Conservation (phyloP, 2,888 invertebrate genomes). For the Heliconius erato region DNA sequence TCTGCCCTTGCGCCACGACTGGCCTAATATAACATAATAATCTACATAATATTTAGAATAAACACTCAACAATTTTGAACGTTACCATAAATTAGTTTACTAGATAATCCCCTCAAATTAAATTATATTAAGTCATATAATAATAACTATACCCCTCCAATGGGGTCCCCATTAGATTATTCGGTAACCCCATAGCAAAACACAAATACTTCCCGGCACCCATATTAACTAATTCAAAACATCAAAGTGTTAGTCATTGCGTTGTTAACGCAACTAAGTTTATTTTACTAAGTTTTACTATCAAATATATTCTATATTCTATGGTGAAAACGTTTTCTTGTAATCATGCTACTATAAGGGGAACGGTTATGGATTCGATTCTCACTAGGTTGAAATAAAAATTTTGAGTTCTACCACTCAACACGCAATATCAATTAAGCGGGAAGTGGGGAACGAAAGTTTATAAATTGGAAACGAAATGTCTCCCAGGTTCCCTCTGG, state of each 20-base stretch:
- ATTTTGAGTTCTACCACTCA: neutral
- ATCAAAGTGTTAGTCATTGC: constrained; percentile 32
- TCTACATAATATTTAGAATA: neutral
- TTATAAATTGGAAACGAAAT: too few species aligned
- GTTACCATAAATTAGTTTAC: neutral
- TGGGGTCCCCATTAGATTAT: constrained; percentile 5
- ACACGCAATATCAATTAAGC: too few species aligned
- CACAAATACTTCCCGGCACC: constrained; percentile 13
- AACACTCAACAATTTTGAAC: neutral
- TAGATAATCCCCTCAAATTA: neutral
- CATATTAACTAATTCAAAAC: constrained; percentile 25
- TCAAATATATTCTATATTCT: neutral
- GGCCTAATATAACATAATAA: neutral
- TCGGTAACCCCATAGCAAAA: constrained; percentile 8
- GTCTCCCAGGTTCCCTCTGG: too few species aligned
- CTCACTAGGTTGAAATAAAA: neutral
- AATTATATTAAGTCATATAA: neutral
- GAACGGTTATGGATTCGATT: neutral
- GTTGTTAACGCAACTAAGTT: neutral
- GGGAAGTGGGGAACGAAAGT: too few species aligned
- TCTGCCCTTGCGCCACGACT: too few species aligned
- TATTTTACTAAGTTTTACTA: constrained; percentile 10
- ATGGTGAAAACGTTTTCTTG: neutral
- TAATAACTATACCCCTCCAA: neutral
- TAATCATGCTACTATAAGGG: neutral